These are phyloP conservation scores for Vanessa tameamea DNA, from an alignment of 1,140 invertebrate species.

Conservation along the genomic window DNA sequence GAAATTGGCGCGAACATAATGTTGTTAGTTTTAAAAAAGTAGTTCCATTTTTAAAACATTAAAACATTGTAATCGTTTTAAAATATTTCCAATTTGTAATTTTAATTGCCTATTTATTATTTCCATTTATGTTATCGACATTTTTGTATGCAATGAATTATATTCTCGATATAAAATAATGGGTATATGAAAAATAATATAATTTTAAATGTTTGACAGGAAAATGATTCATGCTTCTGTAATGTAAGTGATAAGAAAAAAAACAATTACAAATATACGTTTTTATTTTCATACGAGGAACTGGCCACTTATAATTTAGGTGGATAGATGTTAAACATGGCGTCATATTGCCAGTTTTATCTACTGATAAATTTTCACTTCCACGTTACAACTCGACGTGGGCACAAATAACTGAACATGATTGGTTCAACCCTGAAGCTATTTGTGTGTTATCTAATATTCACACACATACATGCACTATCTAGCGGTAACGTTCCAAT, in stretches of 20 bases:
- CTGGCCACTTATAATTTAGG: slow-evolving; percentile 16
- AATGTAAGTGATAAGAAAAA: slow-evolving; percentile 26
- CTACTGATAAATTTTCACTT: slow-evolving; percentile 44
- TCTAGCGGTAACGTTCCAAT: slow-evolving; percentile 43
- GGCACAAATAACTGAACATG: slow-evolving; percentile 31
- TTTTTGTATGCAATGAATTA: slow-evolving; percentile 3
- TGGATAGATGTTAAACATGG: slow-evolving; percentile 30
- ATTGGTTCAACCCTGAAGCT: slow-evolving; percentile 42
- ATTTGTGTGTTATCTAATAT: slow-evolving; percentile 41
- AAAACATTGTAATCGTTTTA: slow-evolving; percentile 1
- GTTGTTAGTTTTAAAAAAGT: slow-evolving; percentile 10
- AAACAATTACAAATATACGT: neutral
- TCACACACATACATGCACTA: slow-evolving; percentile 35
- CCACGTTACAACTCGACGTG: slow-evolving; percentile 36
- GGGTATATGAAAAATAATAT: slow-evolving; percentile 8
- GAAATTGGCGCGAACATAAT: slow-evolving; percentile 29
- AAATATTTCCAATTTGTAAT: neutral
- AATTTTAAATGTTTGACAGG: slow-evolving; percentile 29
- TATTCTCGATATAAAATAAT: neutral
- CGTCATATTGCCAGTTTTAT: slow-evolving; percentile 36
- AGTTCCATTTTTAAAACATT: slow-evolving; percentile 8
- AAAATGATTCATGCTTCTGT: slow-evolving; percentile 32
- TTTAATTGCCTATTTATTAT: neutral
- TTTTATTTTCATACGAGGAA: neutral
- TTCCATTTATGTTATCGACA: slow-evolving; percentile 1